Base-by-base conservation (phyloP, 2,888 invertebrate genomes). In the Pristionchus arcanus region DNA sequence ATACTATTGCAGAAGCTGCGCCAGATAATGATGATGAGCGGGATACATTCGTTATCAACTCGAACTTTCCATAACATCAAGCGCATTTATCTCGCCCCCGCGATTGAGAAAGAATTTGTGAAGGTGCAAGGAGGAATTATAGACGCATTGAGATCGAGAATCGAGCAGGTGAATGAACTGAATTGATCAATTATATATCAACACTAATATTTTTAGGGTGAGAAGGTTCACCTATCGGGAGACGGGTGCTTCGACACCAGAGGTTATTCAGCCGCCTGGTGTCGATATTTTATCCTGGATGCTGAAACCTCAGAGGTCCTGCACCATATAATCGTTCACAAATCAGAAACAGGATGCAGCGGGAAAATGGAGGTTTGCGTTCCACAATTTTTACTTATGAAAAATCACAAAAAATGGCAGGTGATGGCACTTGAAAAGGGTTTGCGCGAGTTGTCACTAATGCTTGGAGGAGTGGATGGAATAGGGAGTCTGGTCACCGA, bases 241-340 rank as follows among this genome's bases (percentile, higher is more conserved):
- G 84, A 84, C 34, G 84, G 84, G 3, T 84, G 55, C 3, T 84
- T 84, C 31, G 84, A 84, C n/a, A 28, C 55, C 1, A 55, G 84
- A 3, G 84, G 84, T 1, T 59, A 84, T 21, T 84, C 84, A 25
- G 84, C 55, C 1, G 34, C 34, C 3, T 84, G 53, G 53, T 84
- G 84, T 16, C 19, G 84, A 9, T 84, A 84, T 84, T 84, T 55
- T 19, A 11, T 84, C 1, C 11, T 84, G 31, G 31, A 55, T 55
- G 84, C 84, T 2, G 28, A 55, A 3, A 84, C 84, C 13, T 55
- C 55, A 84, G 55, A 55, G 9, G 84, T 21, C 0, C 84, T 84
- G 4, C 84, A 84, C 34, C 34, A 84, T 19, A 21, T 55, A 2
- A 31, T 84, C 5, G 16, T 84, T 28, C 55, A 84, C 84, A 84